Evolutionary conservation across 2,797 vertebrate species (phyloP).

Genomic region (Cryptoblepharus egeriae): DNA sequence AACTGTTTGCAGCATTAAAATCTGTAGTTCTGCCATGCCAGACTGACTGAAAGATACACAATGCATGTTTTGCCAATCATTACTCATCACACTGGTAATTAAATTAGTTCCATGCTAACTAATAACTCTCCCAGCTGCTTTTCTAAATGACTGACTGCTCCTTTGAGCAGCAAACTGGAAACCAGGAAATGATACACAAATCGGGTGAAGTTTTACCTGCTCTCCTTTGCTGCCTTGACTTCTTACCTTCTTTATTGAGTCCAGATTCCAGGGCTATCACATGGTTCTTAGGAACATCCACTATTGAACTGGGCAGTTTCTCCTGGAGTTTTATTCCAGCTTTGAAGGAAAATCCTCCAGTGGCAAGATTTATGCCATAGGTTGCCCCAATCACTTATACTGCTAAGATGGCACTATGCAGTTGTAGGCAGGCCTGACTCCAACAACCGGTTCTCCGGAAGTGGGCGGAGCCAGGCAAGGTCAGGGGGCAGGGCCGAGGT

Average conservation of each 20-base stretch:
- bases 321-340: neutral
- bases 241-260: neutral
- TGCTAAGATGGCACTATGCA: neutral
- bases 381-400: neutral
- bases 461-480: too few relatives aligned
- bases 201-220: neutral
- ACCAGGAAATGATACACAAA: neutral
- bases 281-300: neutral
- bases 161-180: constrained; percentile 20
- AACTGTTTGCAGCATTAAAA: constrained; percentile 20
- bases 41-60: constrained; percentile 10
- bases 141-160: constrained; percentile 11
- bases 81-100: constrained; percentile 35
- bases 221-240: neutral
- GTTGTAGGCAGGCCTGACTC: too few relatives aligned
- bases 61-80: constrained; percentile 12
- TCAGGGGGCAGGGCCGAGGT: too few relatives aligned
- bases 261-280: neutral
- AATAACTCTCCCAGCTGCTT: constrained; percentile 36
- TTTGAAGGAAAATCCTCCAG: neutral
- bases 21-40: constrained; percentile 7
- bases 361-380: neutral
- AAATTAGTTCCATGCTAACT: constrained; percentile 25
- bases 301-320: neutral
- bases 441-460: too few relatives aligned